phyloP scores from a whole-genome alignment of 2,888 invertebrate genomes.

The Drosophila monieri region DNA sequence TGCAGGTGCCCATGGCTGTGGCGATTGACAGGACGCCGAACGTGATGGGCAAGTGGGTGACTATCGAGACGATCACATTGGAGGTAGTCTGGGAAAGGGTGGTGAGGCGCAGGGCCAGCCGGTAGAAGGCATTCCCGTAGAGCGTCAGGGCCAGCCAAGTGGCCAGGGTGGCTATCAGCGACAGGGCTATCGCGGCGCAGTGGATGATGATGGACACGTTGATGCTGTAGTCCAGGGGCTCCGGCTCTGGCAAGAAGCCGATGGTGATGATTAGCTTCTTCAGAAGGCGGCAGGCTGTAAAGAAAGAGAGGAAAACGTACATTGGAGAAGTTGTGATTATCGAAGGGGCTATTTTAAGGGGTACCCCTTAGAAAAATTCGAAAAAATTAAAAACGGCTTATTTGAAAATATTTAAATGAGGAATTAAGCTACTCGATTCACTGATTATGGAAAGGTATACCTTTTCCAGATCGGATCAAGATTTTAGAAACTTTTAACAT shows the following conservation, averaged over 20 bases:
- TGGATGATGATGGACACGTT: conserved; percentile 72
- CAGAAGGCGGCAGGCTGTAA: conserved; percentile 70
- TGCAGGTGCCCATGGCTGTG: conserved; percentile 88
- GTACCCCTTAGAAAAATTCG: not conserved
- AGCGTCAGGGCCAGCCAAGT: conserved; percentile 66
- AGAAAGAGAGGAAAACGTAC: not conserved
- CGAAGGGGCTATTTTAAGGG: not conserved
- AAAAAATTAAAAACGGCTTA: not conserved
- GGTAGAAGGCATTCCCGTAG: conserved; percentile 68
- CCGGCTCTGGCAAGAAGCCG: conserved; percentile 58
- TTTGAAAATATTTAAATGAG: not conserved
- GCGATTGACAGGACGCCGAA: conserved; percentile 87
- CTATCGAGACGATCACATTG: conserved; percentile 86
- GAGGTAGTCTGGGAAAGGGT: conserved; percentile 60
- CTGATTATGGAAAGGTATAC: not conserved
- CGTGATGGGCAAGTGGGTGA: conserved; percentile 89
- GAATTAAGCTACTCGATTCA: not conserved
- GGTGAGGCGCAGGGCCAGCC: conserved; percentile 68
- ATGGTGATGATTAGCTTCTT: conserved; percentile 65
- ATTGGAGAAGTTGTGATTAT: not conserved
- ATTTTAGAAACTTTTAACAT: not conserved
- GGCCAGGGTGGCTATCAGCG: conserved; percentile 58
- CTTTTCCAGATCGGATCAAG: no score
- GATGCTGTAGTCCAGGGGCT: conserved; percentile 65
- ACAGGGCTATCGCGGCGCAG: conserved; percentile 69